Conservation (phyloP, 92 coral and sea anemone genomes). For the Epizoanthus fatuus region DNA sequence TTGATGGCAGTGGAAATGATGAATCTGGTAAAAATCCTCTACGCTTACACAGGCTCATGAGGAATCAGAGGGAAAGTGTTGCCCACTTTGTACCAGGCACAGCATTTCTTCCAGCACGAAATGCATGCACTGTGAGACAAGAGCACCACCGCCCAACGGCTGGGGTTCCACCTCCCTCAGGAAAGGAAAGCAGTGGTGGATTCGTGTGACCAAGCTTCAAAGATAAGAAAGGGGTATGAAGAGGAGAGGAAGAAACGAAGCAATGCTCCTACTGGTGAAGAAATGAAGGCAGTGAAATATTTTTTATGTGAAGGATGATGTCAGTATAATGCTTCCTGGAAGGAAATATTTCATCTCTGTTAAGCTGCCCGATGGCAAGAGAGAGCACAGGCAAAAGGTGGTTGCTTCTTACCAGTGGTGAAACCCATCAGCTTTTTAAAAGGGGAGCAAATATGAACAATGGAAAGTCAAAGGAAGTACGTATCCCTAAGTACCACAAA, state of each 20-base stretch:
- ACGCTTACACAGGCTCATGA: constrained; percentile 32
- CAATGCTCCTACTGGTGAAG: constrained; percentile 62
- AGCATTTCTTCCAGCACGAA: constrained; percentile 48
- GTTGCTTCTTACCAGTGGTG: constrained; percentile 47
- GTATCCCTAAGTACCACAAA: constrained; percentile 57
- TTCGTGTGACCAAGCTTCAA: constrained; percentile 52
- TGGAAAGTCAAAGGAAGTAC: constrained; percentile 49
- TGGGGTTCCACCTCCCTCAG: constrained; percentile 46
- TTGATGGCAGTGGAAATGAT: constrained; percentile 8
- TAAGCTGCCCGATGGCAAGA: constrained; percentile 48
- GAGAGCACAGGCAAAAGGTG: constrained; percentile 60
- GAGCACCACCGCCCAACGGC: constrained; percentile 45
- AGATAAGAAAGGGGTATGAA: constrained; percentile 55
- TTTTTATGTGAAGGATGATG: constrained; percentile 67
- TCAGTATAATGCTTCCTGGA: constrained; percentile 69
- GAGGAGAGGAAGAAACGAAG: constrained; percentile 69
- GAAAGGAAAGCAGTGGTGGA: constrained; percentile 49
- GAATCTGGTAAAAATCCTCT: constrained; percentile 27
- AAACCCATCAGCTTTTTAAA: constrained; percentile 54
- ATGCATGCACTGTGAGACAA: constrained; percentile 40
- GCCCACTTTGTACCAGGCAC: constrained; percentile 55
- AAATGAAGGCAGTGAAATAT: constrained; percentile 37
- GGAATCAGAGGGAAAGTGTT: constrained; percentile 49
- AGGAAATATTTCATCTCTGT: constrained; percentile 67
- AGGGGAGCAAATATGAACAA: constrained; percentile 41